Conservation (phyloP, 2,888 invertebrate species). For the Brachyptera risi region DNA sequence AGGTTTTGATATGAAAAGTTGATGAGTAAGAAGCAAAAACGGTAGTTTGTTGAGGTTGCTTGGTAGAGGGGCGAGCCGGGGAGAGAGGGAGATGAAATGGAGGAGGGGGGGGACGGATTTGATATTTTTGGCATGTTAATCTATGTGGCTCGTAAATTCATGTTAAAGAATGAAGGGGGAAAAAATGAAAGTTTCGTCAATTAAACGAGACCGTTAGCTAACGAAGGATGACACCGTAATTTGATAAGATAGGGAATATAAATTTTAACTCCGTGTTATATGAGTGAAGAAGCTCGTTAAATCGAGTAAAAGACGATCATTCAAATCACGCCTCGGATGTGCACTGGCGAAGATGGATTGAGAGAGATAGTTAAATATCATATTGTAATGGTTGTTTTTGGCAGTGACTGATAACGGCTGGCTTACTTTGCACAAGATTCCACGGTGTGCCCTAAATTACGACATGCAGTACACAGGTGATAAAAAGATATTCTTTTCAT, state of each 20-base stretch:
- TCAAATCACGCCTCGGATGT: too few relatives aligned
- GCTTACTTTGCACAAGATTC: too few relatives aligned
- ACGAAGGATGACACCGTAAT: conserved; percentile 27
- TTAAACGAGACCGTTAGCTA: conserved; percentile 26
- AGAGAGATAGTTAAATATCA: not conserved
- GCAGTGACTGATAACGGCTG: too few relatives aligned
- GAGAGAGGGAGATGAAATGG: not conserved
- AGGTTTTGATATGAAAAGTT: conserved; percentile 15
- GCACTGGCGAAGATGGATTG: not conserved
- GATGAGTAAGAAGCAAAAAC: conserved; percentile 11
- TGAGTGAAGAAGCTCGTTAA: conserved; percentile 22
- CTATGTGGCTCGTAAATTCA: conserved; percentile 29
- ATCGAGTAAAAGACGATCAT: too few relatives aligned
- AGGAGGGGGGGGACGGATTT: conserved; percentile 7
- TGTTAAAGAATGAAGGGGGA: conserved; percentile 19
- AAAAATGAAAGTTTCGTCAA: conserved; percentile 28
- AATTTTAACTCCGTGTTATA: conserved; percentile 17
- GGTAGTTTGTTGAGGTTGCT: too few relatives aligned
- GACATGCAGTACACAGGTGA: too few relatives aligned
- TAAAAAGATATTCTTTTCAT: too few relatives aligned
- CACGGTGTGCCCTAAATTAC: too few relatives aligned
- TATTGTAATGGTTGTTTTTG: not conserved
- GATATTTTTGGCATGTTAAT: conserved; percentile 29
- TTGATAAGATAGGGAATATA: conserved; percentile 26
- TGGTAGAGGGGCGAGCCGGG: too few relatives aligned